Conservation (phyloP, 2,797 vertebrate genomes). For the Microctenopoma steveboyesi region DNA sequence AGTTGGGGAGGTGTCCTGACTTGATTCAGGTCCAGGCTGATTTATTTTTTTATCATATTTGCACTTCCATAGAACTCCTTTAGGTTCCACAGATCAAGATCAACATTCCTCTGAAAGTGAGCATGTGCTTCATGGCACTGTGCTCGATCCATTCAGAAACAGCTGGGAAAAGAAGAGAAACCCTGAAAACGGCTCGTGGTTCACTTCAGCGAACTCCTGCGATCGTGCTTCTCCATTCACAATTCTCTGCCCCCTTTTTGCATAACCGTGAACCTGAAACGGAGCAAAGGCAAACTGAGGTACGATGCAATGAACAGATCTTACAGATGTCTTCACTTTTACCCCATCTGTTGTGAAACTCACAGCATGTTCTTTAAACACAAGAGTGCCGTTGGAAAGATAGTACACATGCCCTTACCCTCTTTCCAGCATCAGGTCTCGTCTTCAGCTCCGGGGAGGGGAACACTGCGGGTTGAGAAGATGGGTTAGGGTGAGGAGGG, state of each 20-base stretch:
- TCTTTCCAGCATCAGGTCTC: slow-evolving; percentile 61
- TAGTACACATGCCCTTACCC: slow-evolving; percentile 61
- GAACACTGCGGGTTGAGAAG: slow-evolving; percentile 55
- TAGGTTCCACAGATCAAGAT: slow-evolving; percentile 57
- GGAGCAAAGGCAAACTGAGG: slow-evolving; percentile 45
- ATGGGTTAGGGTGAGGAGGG: slow-evolving; percentile 72
- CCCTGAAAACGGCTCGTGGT: slow-evolving; percentile 29
- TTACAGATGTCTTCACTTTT: slow-evolving; percentile 55
- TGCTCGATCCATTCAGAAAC: slow-evolving; percentile 60
- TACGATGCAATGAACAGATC: slow-evolving; percentile 28
- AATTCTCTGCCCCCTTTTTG: slow-evolving; percentile 12
- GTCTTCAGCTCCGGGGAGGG: slow-evolving; percentile 48
- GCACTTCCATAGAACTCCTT: slow-evolving; percentile 49
- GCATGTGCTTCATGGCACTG: slow-evolving; percentile 45
- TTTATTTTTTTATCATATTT: slow-evolving; percentile 55
- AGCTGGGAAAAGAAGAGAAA: slow-evolving; percentile 27
- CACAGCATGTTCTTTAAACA: slow-evolving; percentile 13
- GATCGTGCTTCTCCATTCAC: slow-evolving; percentile 25
- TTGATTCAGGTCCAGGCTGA: slow-evolving; percentile 61
- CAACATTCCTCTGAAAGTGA: slow-evolving; percentile 51
- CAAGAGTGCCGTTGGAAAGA: slow-evolving; percentile 22
- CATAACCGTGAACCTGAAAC: slow-evolving; percentile 51
- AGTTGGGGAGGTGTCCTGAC: slow-evolving; percentile 68
- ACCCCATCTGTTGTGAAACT: slow-evolving; percentile 45
- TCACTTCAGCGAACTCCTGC: slow-evolving; percentile 47